Conservation (phyloP, 2,888 invertebrate genomes). For the Gasteruption jaculator region DNA sequence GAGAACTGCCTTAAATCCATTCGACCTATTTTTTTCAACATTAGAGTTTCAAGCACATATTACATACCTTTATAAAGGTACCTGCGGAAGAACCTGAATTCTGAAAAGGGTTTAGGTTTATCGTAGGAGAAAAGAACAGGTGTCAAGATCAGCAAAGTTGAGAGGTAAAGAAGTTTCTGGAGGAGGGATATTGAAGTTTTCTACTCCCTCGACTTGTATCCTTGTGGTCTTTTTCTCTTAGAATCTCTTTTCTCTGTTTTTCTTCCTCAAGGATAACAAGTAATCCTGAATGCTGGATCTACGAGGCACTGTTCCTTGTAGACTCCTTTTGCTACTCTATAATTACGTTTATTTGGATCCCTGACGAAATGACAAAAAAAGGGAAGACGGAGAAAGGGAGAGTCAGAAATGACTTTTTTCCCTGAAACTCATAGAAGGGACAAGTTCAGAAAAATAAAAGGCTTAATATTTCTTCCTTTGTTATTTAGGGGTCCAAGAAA, state of each 20-base stretch:
- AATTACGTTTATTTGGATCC: no score
- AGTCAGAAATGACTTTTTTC: slow-evolving; percentile 9
- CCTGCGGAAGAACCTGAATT: slow-evolving; percentile 28
- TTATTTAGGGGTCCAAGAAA: no score
- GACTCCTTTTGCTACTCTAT: no score
- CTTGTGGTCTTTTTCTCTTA: slow-evolving; percentile 8
- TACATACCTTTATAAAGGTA: slow-evolving; percentile 21
- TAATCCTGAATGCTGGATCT: slow-evolving; percentile 41
- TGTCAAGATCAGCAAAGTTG: slow-evolving; percentile 30
- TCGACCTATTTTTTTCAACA: no score
- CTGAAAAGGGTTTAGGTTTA: slow-evolving; percentile 30
- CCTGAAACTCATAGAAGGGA: no score
- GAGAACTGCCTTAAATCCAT: no score
- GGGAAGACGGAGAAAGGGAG: slow-evolving; percentile 7
- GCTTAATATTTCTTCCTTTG: no score
- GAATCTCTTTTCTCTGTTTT: slow-evolving; percentile 6
- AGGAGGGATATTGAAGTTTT: slow-evolving; percentile 13
- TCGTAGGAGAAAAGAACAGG: slow-evolving; percentile 33
- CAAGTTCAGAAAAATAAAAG: no score
- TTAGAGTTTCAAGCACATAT: no score
- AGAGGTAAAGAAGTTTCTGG: slow-evolving; percentile 2
- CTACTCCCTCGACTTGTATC: slow-evolving; percentile 33
- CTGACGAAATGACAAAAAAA: slow-evolving; percentile 8
- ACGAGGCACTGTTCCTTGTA: no score
- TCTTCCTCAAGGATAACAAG: slow-evolving; percentile 48